Evolutionary conservation across 2,888 invertebrate genomes (phyloP).

Genomic region (Cephus nigrinus): DNA sequence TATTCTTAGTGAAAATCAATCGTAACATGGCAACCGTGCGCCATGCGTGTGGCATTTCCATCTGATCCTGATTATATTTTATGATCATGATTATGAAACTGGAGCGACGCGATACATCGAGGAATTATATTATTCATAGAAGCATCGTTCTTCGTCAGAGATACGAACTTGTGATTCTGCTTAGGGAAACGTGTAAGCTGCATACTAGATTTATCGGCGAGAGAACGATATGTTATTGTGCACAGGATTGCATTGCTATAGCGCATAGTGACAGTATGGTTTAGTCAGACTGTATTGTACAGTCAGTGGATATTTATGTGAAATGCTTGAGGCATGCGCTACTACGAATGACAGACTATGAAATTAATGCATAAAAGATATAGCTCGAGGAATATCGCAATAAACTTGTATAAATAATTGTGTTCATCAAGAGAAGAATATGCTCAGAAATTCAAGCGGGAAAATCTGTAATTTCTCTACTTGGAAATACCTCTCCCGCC

Average conservation of each 20-base stretch:
- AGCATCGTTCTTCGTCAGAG: neutral
- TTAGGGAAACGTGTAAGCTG: neutral
- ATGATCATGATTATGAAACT: neutral
- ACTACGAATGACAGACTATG: neutral
- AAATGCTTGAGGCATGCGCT: neutral
- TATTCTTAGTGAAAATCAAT: neutral
- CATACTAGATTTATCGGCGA: neutral
- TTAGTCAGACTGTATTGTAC: neutral
- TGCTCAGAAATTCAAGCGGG: constrained; percentile 25
- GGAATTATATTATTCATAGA: neutral
- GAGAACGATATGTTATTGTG: neutral
- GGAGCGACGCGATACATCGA: neutral
- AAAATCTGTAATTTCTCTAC: constrained; percentile 18
- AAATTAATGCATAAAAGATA: neutral
- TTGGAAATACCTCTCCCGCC: constrained; percentile 7
- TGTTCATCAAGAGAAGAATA: constrained; percentile 24
- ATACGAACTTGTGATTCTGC: neutral
- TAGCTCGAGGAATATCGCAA: neutral
- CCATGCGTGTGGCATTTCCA: neutral
- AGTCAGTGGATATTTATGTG: neutral
- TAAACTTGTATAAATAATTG: constrained; percentile 1
- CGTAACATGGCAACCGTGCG: neutral
- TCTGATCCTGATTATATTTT: neutral
- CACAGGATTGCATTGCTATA: neutral
- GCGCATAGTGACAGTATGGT: neutral